Evolutionary conservation across 2,888 invertebrate species (phyloP).

Genomic region (Rugalucina vietnamica): DNA sequence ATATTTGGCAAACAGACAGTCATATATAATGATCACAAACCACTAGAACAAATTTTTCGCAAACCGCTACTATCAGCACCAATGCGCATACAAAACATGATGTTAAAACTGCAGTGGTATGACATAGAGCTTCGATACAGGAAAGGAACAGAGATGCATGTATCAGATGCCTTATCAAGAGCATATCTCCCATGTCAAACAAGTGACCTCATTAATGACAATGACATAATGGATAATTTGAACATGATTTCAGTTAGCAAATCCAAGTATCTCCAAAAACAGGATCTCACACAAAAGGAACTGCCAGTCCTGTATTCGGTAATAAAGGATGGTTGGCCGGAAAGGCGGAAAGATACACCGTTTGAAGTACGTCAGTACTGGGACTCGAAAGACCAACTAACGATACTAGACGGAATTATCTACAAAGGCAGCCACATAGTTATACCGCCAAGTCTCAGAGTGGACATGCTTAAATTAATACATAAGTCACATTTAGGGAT

Average conservation of each 20-base stretch:
- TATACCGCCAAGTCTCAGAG: slow-evolving; percentile 48
- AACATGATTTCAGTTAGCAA: slow-evolving; percentile 7
- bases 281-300: slow-evolving; percentile 53
- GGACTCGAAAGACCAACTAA: slow-evolving; percentile 44
- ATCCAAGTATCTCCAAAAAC: slow-evolving; percentile 19
- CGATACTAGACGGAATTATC: slow-evolving; percentile 45
- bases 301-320: slow-evolving; percentile 24
- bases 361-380: slow-evolving; percentile 44
- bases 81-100: slow-evolving; percentile 41
- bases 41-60: slow-evolving; percentile 37
- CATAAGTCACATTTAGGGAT: slow-evolving; percentile 60
- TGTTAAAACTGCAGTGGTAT: slow-evolving; percentile 52
- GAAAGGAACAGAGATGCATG: slow-evolving; percentile 45
- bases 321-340: slow-evolving; percentile 50
- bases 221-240: slow-evolving; percentile 7
- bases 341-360: slow-evolving; percentile 38
- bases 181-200: slow-evolving; percentile 40
- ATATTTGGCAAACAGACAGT: slow-evolving; percentile 54
- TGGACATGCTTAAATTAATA: slow-evolving; percentile 40
- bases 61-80: slow-evolving; percentile 36
- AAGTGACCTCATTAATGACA: background rate
- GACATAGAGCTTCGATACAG: slow-evolving; percentile 41
- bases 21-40: slow-evolving; percentile 61
- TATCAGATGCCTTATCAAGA: slow-evolving; percentile 54
- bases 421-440: slow-evolving; percentile 55